phyloP scores from a whole-genome alignment of 2,113 vertebrate species.

The Scomber colias region DNA sequence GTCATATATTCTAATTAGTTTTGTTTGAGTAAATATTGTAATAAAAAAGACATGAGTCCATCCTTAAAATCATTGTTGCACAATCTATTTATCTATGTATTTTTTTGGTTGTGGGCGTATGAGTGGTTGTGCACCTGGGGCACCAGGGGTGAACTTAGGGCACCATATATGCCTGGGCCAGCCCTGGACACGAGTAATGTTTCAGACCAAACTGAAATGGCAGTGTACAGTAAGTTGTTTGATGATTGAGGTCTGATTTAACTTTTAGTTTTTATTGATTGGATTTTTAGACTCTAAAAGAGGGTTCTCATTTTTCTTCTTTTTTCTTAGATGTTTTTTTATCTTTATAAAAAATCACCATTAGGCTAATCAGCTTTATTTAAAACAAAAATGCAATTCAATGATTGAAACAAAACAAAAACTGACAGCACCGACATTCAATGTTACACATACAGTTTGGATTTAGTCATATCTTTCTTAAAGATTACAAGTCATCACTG shows the following conservation, averaged over 20 bases:
- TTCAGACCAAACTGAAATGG: neutral
- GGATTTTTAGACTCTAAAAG: neutral
- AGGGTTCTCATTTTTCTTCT: neutral
- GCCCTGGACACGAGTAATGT: no score
- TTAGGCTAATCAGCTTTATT: neutral
- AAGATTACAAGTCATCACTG: neutral
- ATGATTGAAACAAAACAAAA: no score
- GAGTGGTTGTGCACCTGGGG: no score
- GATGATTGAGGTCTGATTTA: constrained; percentile 4
- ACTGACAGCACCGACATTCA: neutral
- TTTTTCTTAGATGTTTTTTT: no score
- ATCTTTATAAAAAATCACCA: neutral
- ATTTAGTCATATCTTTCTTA: neutral
- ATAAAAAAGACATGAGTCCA: neutral
- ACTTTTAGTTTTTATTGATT: neutral
- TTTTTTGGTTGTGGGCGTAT: no score
- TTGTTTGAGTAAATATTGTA: no score
- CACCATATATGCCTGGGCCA: no score
- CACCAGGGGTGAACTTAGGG: no score
- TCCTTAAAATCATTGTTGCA: no score
- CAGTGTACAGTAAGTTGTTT: constrained; percentile 22
- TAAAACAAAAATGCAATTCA: neutral
- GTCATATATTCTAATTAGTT: no score
- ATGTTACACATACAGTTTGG: neutral
- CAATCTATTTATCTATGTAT: no score